Evolutionary conservation across 2,113 vertebrate species (phyloP).

Genomic region (Caranx melampygus): DNA sequence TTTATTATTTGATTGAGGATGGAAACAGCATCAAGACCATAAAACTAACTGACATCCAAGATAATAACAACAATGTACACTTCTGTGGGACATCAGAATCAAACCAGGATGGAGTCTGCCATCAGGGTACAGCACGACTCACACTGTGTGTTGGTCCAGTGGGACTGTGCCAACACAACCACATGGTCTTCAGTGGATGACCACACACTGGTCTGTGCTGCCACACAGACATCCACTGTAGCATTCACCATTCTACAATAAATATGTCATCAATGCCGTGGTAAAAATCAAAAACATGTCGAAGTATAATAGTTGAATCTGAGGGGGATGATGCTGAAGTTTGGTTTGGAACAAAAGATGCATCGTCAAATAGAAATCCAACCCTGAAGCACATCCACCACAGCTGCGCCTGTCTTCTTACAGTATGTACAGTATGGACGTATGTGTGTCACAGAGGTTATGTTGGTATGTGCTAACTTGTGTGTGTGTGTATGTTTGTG

Average conservation of each 20-base stretch:
- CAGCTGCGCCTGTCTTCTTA: constrained; percentile 28
- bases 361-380: constrained; percentile 5
- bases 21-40: constrained; percentile 15
- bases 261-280: constrained; percentile 31
- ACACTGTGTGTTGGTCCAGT: not conserved
- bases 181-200: not conserved
- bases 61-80: constrained; percentile 2
- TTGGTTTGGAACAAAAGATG: not conserved
- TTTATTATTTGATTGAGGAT: constrained; percentile 31
- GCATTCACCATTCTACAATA: constrained; percentile 9
- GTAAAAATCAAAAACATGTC: constrained; percentile 3
- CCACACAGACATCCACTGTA: not conserved
- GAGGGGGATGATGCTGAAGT: not conserved
- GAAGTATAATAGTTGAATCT: constrained; percentile 13
- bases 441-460: constrained; percentile 33
- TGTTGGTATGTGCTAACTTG: constrained; percentile 27
- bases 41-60: constrained; percentile 6
- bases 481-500: constrained; percentile 4
- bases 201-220: not conserved
- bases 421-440: constrained; percentile 61
- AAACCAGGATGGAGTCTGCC: not conserved
- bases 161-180: not conserved
- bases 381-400: constrained; percentile 14
- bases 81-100: not conserved
- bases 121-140: not conserved